phyloP scores from a whole-genome alignment of 2,113 vertebrate species.

The Actenoides lindsayi region DNA sequence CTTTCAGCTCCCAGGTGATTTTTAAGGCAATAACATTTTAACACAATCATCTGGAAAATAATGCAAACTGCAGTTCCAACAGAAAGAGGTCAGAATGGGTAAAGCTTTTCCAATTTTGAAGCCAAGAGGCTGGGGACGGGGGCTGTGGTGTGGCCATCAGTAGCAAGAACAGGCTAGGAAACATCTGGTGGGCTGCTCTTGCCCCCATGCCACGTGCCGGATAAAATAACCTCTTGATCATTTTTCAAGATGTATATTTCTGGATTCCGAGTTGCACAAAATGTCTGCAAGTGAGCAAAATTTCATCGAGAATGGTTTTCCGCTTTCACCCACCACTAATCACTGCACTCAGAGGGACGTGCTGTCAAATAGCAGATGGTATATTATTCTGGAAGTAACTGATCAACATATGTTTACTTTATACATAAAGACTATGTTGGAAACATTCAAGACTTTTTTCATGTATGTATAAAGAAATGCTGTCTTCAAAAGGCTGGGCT shows the following conservation, averaged over 20 bases:
- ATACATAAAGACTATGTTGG: neutral
- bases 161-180: neutral
- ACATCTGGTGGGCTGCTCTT: neutral
- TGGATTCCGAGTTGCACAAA: neutral
- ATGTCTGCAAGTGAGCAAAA: neutral
- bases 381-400: slow-evolving; percentile 31
- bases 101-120: neutral
- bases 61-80: neutral
- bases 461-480: neutral
- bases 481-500: slow-evolving; percentile 23
- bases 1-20: neutral
- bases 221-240: neutral
- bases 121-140: no score
- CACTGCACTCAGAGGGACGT: neutral
- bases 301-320: neutral
- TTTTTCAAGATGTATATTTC: neutral
- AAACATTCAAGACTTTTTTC: neutral
- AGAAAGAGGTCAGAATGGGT: neutral
- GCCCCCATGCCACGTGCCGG: rapidly evolving
- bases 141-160: rapidly evolving
- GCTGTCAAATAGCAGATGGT: slow-evolving; percentile 59
- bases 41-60: no score
- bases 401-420: slow-evolving; percentile 57
- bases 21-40: neutral
- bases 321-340: neutral